Evolutionary conservation across 2,113 vertebrate species (phyloP).

Genomic region (Macaca mulatta): DNA sequence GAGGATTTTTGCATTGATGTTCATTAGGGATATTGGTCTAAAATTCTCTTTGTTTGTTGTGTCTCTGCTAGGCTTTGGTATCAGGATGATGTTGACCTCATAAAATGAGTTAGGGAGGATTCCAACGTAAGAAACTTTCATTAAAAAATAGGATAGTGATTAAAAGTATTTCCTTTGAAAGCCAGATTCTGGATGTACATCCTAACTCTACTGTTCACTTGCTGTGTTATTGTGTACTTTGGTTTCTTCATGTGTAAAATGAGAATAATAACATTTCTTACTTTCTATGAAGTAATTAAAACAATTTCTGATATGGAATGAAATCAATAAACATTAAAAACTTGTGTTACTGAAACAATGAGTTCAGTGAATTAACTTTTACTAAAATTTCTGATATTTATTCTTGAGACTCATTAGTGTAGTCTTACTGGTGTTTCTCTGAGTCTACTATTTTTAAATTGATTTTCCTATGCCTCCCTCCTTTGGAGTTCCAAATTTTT

Average conservation of each 20-base stretch:
- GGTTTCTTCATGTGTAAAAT: background rate
- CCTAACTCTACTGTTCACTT: background rate
- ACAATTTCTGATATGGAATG: background rate
- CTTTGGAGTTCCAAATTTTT: background rate
- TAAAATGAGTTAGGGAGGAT: too few relatives aligned
- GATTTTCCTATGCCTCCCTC: background rate
- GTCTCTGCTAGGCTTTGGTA: too few relatives aligned
- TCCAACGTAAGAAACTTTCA: too few relatives aligned
- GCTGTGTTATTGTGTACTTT: background rate
- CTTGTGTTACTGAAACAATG: background rate
- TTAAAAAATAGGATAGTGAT: background rate
- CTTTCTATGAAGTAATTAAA: background rate
- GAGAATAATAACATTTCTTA: background rate
- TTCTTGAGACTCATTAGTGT: background rate
- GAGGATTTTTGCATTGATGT: too few relatives aligned
- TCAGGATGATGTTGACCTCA: too few relatives aligned
- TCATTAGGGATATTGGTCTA: too few relatives aligned
- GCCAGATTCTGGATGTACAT: background rate
- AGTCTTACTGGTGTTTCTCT: background rate
- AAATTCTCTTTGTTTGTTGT: too few relatives aligned
- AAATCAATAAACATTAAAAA: background rate
- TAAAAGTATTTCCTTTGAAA: background rate
- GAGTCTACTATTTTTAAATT: background rate
- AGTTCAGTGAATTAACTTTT: background rate
- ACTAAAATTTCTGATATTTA: background rate